These are phyloP conservation scores for Leptobrachium leishanense DNA, from an alignment of 2,113 vertebrate species.

Conservation along the genomic window DNA sequence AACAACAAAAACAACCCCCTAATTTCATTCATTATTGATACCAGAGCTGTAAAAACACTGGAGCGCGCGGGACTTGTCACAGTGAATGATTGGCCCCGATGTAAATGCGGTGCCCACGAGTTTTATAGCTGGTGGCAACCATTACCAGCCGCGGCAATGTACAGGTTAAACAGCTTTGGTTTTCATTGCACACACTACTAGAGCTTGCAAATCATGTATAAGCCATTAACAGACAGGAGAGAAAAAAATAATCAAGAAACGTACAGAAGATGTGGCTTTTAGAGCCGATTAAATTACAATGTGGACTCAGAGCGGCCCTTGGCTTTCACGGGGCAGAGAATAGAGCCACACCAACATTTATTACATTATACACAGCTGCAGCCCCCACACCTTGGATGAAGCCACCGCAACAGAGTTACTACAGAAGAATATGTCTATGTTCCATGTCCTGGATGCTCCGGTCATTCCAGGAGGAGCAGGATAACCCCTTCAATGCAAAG, in stretches of 20 bases:
- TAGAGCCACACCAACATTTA: too few species aligned
- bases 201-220: slow-evolving; percentile 14
- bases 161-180: slow-evolving; percentile 67
- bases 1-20: slow-evolving; percentile 78
- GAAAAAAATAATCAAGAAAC: neutral
- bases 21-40: slow-evolving; percentile 99
- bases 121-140: slow-evolving; percentile 86
- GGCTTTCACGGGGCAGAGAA: too few species aligned
- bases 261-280: neutral
- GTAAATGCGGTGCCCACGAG: slow-evolving; percentile 77
- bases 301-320: neutral
- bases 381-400: too few species aligned
- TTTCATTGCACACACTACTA: slow-evolving; percentile 58
- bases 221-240: neutral
- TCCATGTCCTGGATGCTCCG: too few species aligned
- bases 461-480: too few species aligned
- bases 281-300: neutral
- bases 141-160: slow-evolving; percentile 76
- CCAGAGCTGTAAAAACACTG: slow-evolving; percentile 81
- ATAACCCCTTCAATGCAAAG: too few species aligned
- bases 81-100: slow-evolving; percentile 95
- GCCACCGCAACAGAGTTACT: too few species aligned
- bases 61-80: slow-evolving; percentile 93
- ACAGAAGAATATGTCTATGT: too few species aligned
- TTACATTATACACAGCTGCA: too few species aligned